Evolutionary conservation across 2,888 invertebrate genomes (phyloP), one percentile per base, ranked within the genome.

Genomic region (Cryptus viduatorius): DNA sequence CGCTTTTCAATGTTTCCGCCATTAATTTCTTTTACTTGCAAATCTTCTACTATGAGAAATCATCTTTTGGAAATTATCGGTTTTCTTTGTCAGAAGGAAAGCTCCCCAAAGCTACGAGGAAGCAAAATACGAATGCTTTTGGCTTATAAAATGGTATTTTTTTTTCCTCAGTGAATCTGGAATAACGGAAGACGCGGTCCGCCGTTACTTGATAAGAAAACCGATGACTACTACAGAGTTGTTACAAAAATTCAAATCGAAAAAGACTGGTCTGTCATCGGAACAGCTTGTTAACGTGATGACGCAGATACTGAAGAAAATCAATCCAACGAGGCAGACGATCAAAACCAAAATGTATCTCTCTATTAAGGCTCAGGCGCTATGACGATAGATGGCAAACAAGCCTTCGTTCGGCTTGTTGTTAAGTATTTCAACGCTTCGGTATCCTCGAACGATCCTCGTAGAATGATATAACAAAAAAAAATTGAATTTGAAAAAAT

Each of bases 161-260:
- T 84, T 82, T 83, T 80, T 77, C 94, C 94, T 56, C 92, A 97
- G 97, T 92, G 97, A 98, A 89, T 97, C 97, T 92, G 98, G 98
- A 72, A 98, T 98, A 50, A 98, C 98, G 0, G 99, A 99, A 93
- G 99, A 99, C 90, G 97, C 98, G 0, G 98, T 99, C 5, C 95
- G 99, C 2, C 96, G 99, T 16, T 99, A 99, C 94, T 94, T 99
- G 46, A 97, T 98, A 94, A 96, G 99, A 10, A 99, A 99, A 92
- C 99, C 99, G 0, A 98, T 99, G 97, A 99, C 99, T 0, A 98
- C 99, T 0, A 99, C 98, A 0, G 99, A 99, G 92, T 95, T 99
- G 46, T 94, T 99, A 61, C 98, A 98, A 87, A 99, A 99, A 94
- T 98, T 99, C 94, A 98, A 98, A 93, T 97, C 97, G 53, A 98